A percentile compares a stretch with the other conserved stretches of the same genome.
Conservation (phyloP, 2,113 vertebrate species). For the Notothenia rossii region DNA sequence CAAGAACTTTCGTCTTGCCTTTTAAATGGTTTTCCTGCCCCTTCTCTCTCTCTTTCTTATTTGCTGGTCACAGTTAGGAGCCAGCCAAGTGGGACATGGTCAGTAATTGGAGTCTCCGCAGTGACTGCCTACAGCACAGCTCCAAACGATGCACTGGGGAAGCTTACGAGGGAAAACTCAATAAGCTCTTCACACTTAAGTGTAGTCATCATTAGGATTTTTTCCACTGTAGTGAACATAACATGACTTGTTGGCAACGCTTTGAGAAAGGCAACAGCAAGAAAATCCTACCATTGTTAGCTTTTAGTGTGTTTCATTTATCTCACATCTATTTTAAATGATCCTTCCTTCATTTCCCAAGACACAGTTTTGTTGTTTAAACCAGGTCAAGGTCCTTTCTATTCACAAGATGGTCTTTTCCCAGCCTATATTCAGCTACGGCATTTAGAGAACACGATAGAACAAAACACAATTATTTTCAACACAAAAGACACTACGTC, state of each 20-base stretch:
- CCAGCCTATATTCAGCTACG: conserved; percentile 39
- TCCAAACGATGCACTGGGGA: conserved; percentile 75
- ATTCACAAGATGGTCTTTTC: conserved; percentile 53
- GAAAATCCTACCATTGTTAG: conserved; percentile 39
- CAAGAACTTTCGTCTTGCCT: conserved; percentile 52
- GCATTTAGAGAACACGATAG: conserved; percentile 28
- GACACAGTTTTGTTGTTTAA: conserved; percentile 60
- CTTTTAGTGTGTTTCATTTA: conserved; percentile 51
- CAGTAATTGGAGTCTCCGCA: conserved; percentile 83
- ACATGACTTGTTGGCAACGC: conserved; percentile 62
- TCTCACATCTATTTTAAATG: conserved; percentile 57
- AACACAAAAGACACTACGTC: conserved; percentile 19
- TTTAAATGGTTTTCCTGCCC: conserved; percentile 49
- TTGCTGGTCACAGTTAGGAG: conserved; percentile 80
- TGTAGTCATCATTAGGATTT: conserved; percentile 74
- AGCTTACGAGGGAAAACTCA: conserved; percentile 75
- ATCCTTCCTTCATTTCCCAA: conserved; percentile 59
- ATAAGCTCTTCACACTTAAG: conserved; percentile 79
- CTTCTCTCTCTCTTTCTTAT: conserved; percentile 66
- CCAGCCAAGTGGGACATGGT: conserved; percentile 77
- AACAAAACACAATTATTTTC: conserved; percentile 1
- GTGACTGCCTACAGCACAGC: conserved; percentile 76
- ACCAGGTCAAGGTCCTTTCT: conserved; percentile 66
- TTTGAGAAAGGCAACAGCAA: conserved; percentile 32
- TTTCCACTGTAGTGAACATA: conserved; percentile 76